A percentile compares a stretch with the other conserved stretches of the same genome.
Evolutionary conservation across 2,797 vertebrate genomes (phyloP).

Genomic region (Antrozous pallidus): DNA sequence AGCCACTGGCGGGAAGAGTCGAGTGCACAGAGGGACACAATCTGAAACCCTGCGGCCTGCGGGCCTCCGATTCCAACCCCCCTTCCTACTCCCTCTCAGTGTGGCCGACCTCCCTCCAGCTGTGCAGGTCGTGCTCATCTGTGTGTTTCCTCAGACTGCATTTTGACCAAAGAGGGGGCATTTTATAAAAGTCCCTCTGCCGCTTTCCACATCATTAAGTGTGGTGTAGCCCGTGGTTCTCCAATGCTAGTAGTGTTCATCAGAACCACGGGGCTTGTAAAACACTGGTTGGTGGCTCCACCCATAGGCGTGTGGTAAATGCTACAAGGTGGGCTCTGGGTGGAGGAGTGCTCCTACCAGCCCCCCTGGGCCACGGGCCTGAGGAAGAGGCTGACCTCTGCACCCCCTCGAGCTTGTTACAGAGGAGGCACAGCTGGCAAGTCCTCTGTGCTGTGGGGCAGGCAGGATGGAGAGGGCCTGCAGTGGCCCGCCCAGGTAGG

Average conservation of each 20-base stretch:
- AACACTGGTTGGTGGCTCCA: neutral
- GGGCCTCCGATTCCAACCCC: fast-evolving
- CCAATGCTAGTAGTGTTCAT: neutral
- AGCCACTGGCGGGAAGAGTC: neutral
- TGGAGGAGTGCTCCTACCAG: neutral
- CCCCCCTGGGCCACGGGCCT: too few species aligned
- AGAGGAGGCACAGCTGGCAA: neutral
- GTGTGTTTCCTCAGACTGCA: too few species aligned
- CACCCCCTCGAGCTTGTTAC: neutral
- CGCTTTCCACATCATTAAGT: neutral
- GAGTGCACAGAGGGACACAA: neutral
- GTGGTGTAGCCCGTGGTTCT: neutral
- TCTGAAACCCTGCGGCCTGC: neutral
- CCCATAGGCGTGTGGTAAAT: neutral
- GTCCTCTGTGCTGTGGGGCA: neutral
- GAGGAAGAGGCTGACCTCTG: neutral
- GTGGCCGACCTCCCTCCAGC: neutral
- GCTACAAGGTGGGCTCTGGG: too few species aligned
- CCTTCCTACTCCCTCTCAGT: neutral
- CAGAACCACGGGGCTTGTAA: neutral
- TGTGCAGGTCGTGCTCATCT: neutral
- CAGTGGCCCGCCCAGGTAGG: too few species aligned
- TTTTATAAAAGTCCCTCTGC: neutral
- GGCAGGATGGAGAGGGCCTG: neutral
- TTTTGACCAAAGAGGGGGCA: neutral